A percentile compares a stretch with the other conserved stretches of the same genome.
Evolutionary conservation across 2,888 invertebrate genomes (phyloP).

Genomic region (Brenthis daphne): DNA sequence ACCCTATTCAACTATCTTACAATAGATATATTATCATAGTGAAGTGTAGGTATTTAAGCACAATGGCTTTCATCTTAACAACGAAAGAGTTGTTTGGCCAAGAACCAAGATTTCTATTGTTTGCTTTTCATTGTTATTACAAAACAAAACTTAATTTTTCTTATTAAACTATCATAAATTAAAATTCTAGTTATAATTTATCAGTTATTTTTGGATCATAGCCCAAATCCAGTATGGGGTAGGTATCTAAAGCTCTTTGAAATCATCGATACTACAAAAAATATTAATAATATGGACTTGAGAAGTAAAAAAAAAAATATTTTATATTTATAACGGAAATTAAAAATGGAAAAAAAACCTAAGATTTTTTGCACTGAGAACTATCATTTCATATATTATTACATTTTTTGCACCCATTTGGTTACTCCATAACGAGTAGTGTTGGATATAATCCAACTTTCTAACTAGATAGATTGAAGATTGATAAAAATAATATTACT

Average conservation of each 20-base stretch:
- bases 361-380: neutral
- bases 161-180: slow-evolving; percentile 8
- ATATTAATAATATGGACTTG: too few species aligned
- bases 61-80: slow-evolving; percentile 23
- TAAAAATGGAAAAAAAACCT: too few species aligned
- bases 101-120: slow-evolving; percentile 29
- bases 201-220: too few species aligned
- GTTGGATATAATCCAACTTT: slow-evolving; percentile 10
- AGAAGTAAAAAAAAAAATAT: too few species aligned
- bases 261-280: too few species aligned
- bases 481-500: slow-evolving; percentile 2
- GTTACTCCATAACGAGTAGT: slow-evolving; percentile 6
- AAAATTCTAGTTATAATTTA: slow-evolving; percentile 1
- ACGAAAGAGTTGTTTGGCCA: slow-evolving; percentile 28
- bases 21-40: too few species aligned
- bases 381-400: slow-evolving; percentile 13
- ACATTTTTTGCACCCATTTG: slow-evolving; percentile 3
- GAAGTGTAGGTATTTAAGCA: slow-evolving; percentile 13
- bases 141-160: slow-evolving; percentile 14
- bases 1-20: too few species aligned
- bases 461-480: slow-evolving; percentile 11
- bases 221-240: too few species aligned
- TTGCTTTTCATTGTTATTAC: slow-evolving; percentile 33
- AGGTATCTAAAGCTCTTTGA: too few species aligned
- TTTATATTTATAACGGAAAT: too few species aligned